phyloP scores from a whole-genome alignment of 2,888 invertebrate genomes.

The Mesopsocus fuscifrons region DNA sequence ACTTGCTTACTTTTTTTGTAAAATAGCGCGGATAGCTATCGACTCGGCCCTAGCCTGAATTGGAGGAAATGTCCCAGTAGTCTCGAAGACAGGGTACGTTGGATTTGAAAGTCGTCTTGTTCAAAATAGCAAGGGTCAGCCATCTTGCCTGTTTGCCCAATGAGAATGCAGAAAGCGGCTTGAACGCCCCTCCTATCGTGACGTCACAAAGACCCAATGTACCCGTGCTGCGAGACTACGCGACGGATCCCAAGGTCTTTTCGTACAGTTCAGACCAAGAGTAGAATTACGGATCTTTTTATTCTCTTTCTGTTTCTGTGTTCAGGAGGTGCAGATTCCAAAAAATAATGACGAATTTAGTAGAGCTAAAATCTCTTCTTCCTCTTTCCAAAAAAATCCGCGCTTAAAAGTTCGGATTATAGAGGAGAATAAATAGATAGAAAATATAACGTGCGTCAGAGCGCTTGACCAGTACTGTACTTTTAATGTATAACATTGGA shows the following conservation, averaged over 20 bases:
- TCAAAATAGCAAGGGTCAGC: no score
- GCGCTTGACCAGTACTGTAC: neutral
- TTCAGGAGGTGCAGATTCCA: no score
- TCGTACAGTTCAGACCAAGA: slow-evolving; percentile 14
- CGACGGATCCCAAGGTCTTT: slow-evolving; percentile 18
- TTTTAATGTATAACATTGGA: neutral
- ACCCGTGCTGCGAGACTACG: slow-evolving; percentile 16
- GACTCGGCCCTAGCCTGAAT: no score
- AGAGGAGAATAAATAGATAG: neutral
- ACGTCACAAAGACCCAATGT: slow-evolving; percentile 21
- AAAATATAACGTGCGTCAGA: neutral
- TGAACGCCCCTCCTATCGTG: slow-evolving; percentile 19
- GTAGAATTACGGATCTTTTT: neutral
- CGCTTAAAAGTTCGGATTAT: no score
- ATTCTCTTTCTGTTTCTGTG: neutral
- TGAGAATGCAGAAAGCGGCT: neutral
- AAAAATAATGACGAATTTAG: no score
- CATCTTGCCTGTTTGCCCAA: neutral
- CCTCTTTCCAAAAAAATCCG: no score
- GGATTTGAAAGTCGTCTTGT: no score
- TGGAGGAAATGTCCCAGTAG: no score
- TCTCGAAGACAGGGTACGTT: no score
- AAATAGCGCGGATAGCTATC: no score
- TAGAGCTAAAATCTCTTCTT: neutral
- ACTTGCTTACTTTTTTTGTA: no score